Evolutionary conservation across 2,888 invertebrate species (phyloP).

Genomic region (Hofmannophila pseudospretella): DNA sequence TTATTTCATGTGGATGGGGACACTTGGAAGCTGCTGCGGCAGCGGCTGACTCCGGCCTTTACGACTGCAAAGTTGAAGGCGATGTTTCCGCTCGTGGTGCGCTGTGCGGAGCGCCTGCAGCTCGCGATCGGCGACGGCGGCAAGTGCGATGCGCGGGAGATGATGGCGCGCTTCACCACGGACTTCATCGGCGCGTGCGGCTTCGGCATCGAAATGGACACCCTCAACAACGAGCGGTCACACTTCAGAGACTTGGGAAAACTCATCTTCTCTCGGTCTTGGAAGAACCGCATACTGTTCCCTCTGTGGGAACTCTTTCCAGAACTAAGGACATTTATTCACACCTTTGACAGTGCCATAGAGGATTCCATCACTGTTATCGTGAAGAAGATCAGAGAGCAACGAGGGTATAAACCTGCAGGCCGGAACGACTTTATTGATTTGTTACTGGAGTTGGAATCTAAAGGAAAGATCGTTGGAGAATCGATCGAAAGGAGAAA

Average conservation of each 20-base stretch:
- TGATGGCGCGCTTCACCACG: constrained; percentile 38
- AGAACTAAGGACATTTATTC: constrained; percentile 19
- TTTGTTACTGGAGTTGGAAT: constrained; percentile 26
- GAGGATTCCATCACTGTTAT: constrained; percentile 17
- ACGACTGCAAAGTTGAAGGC: constrained; percentile 30
- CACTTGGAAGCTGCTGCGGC: constrained; percentile 34
- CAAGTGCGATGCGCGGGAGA: constrained; percentile 26
- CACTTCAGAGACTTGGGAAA: constrained; percentile 28
- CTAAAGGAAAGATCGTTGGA: constrained; percentile 28
- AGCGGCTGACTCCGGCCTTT: constrained; percentile 32
- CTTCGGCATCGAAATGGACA: constrained; percentile 34
- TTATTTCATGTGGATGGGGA: constrained; percentile 36
- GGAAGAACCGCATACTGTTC: constrained; percentile 20
- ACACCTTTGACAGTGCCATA: constrained; percentile 19
- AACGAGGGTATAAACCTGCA: constrained; percentile 26
- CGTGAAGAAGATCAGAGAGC: constrained; percentile 21
- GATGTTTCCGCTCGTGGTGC: constrained; percentile 34
- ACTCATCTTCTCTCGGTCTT: constrained; percentile 20
- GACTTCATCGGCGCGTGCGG: constrained; percentile 41
- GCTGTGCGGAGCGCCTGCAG: constrained; percentile 27
- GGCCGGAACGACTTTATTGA: constrained; percentile 35
- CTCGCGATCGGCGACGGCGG: constrained; percentile 1
- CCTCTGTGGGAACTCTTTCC: constrained; percentile 25
- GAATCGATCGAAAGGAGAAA: constrained; percentile 29
- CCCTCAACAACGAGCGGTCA: constrained; percentile 30